Evolutionary conservation across 2,888 invertebrate genomes (phyloP), one percentile per base, ranked within the genome.

Genomic region (Myathropa florea): DNA sequence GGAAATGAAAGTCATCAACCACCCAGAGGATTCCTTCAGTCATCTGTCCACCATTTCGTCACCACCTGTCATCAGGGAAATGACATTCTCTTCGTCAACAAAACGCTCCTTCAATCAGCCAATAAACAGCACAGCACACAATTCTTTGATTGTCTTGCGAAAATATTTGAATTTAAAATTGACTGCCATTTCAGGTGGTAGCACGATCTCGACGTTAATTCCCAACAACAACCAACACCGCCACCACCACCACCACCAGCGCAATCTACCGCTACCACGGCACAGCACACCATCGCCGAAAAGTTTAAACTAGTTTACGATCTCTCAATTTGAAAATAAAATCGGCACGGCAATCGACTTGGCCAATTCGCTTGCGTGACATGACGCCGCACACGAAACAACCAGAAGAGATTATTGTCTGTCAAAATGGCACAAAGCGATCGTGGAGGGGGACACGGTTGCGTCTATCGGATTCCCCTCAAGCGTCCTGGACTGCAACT

Each of bases 141-240:
- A 53, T 53, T 67, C 18, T 67, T 18, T 46, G 67, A 76, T 70
- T 70, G 55, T 57, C 68, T 78, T 78, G 71, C 71, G 78, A 78
- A 78, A 78, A 78, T 78, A 78, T 78, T 78, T 71, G 39, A 78
- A 78, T 78, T 71, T 59, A 36, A 39, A 63, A 78, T 78, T 78
- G 28, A 39, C 71, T 46, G 28, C 71, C 70, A 64, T 64, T 78
- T 64, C 39, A 64, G 71, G 71, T 78, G 63, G 63, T 18, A 46
- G n/a, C 70, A 70, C 78, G 70, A 78, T 70, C 61, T 63, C 30
- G 60, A 24, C 71, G 70, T 64, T 55, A 39, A 71, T 78, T 71
- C 33, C 61, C 53, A 71, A 71, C 33, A 18, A 4, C 46, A 6
- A 6, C 46, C 46, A 18, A n/a, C 1, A n/a, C 46, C n/a, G 18